Conservation (phyloP, 1,140 invertebrate genomes). For the Helicoverpa armigera region DNA sequence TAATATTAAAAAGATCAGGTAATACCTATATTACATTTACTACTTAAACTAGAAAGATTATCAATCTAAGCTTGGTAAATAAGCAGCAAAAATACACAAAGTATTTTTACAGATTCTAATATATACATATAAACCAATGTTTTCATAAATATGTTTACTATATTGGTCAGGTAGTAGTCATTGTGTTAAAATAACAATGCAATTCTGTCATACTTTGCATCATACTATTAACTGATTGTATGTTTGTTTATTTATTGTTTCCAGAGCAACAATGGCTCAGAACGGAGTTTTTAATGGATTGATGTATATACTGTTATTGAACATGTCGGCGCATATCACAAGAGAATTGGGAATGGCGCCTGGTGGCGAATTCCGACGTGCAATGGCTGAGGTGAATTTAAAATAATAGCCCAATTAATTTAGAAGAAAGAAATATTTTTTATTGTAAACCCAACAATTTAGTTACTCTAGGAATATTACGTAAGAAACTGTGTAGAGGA, state of each 20-base stretch:
- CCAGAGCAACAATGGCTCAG: slow-evolving; percentile 88
- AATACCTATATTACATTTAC: neutral
- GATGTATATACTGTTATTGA: slow-evolving; percentile 96
- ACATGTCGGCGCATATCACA: slow-evolving; percentile 97
- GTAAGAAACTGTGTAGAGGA: too few species aligned
- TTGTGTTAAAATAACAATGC: too few species aligned
- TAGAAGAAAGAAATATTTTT: too few species aligned
- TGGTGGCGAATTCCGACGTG: slow-evolving; percentile 97
- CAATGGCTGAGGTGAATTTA: slow-evolving; percentile 96
- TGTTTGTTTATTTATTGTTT: slow-evolving; percentile 37
- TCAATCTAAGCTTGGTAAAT: too few species aligned
- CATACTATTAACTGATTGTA: neutral
- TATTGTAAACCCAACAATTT: too few species aligned
- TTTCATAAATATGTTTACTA: too few species aligned
- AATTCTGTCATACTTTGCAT: neutral
- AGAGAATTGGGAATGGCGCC: slow-evolving; percentile 98
- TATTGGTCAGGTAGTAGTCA: too few species aligned
- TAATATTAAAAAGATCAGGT: slow-evolving; percentile 91
- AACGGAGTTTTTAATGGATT: slow-evolving; percentile 95
- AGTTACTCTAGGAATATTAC: too few species aligned
- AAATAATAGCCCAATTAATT: too few species aligned
- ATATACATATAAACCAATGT: too few species aligned
- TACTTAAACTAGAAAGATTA: neutral
- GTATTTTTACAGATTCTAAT: too few species aligned
- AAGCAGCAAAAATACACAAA: too few species aligned